These are phyloP conservation scores for Homarus americanus DNA, from an alignment of 1,140 invertebrate species.

Conservation along the genomic window DNA sequence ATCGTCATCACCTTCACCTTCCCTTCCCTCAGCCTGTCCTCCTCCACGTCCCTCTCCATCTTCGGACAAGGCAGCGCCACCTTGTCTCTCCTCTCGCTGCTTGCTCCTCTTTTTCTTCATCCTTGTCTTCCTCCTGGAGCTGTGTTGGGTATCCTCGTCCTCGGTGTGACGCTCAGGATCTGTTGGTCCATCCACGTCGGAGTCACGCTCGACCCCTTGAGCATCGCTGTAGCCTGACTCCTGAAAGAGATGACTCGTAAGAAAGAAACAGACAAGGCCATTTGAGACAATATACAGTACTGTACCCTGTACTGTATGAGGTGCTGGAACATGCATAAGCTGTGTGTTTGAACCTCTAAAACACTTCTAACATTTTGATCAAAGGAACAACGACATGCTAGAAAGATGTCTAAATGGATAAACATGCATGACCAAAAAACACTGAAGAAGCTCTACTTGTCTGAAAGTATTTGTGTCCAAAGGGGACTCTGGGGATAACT, in stretches of 20 bases:
- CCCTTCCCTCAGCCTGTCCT: background rate
- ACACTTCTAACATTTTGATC: background rate
- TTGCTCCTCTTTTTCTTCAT: slow-evolving; percentile 20
- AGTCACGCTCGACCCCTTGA: slow-evolving; percentile 39
- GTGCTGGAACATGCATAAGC: background rate
- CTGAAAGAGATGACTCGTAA: slow-evolving; percentile 1
- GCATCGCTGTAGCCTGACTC: slow-evolving; percentile 57
- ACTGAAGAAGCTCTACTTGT: slow-evolving; percentile 14
- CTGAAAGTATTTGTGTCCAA: slow-evolving; percentile 1
- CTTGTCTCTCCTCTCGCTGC: slow-evolving; percentile 19
- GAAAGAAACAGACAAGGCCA: background rate
- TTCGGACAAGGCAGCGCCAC: background rate
- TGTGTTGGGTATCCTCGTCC: slow-evolving; percentile 20
- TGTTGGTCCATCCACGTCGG: slow-evolving; percentile 51
- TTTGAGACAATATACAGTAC: background rate
- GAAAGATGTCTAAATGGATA: background rate
- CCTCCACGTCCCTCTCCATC: background rate
- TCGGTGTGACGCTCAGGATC: slow-evolving; percentile 34
- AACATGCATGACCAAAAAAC: slow-evolving; percentile 35
- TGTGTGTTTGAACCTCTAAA: background rate
- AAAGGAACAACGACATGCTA: slow-evolving; percentile 30
- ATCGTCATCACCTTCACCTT: background rate
- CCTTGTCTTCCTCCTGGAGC: slow-evolving; percentile 22
- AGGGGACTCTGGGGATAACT: background rate
- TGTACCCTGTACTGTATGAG: background rate